Conservation (phyloP, 2,113 vertebrate species). For the Elanus axillaris region DNA sequence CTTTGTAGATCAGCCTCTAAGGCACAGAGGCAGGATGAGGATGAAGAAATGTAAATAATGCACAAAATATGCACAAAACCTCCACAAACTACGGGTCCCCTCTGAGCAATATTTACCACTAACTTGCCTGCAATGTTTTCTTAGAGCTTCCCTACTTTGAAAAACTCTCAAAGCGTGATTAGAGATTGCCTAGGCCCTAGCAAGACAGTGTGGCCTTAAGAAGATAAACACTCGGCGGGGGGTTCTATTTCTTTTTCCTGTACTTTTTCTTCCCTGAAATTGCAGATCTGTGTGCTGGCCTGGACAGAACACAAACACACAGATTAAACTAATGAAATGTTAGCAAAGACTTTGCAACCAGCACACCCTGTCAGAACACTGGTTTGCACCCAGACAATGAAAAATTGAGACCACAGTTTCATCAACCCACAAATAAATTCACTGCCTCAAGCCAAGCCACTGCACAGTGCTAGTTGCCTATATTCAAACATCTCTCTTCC, state of each 20-base stretch:
- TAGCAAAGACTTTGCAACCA: not conserved
- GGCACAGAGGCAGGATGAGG: not conserved
- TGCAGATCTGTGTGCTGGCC: not conserved
- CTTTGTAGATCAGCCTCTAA: not conserved
- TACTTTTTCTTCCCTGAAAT: not conserved
- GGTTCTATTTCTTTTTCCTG: not conserved
- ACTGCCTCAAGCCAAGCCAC: not conserved
- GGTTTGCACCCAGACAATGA: not conserved
- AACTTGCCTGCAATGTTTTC: not conserved
- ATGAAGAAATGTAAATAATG: not conserved
- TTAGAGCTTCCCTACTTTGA: conserved; percentile 9
- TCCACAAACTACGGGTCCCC: not conserved
- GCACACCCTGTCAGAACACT: not conserved
- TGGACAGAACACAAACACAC: not conserved
- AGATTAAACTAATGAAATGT: not conserved
- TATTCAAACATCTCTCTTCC: not conserved
- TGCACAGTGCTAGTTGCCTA: not conserved
- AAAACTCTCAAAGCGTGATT: conserved; percentile 9
- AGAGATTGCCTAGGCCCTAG: not conserved
- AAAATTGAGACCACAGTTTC: not conserved
- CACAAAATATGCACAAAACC: not conserved
- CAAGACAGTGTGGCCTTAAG: conserved; percentile 20
- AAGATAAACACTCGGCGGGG: not conserved
- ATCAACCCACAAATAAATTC: conserved; percentile 3
- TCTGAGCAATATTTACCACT: not conserved